Evolutionary conservation across 2,888 invertebrate species (phyloP), one percentile per base, ranked within the genome.

Genomic region (Lacanobia oleracea): DNA sequence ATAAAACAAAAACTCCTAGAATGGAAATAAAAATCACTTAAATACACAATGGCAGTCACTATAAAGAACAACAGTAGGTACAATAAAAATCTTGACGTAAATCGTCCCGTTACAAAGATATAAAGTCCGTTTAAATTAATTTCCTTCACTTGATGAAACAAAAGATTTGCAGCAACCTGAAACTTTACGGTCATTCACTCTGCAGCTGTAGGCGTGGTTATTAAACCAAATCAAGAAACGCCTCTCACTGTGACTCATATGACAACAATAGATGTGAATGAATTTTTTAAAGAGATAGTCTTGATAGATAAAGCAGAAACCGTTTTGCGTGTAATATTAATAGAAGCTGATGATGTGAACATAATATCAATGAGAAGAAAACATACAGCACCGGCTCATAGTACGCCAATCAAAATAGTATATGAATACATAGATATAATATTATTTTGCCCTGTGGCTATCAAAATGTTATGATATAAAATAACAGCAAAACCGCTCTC

Each of bases 181-280:
- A 85, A 79, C 73, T 77, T 51, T 56, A 66, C 75, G 86, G 88
- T 88, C 89, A 85, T 86, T 90, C 83, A 90, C 90, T 81, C 69
- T 72, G 54, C 62, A 79, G 75, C 14, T 69, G 86, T 88, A 79
- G 85, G 86, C 69, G 87, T 84, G 79, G 75, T 86, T 85, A 83
- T 83, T 83, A 83, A 81, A 82, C 82, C 75, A 87, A 89, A 87
- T 87, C 74, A 85, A 86, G 86, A 83, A 70, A 85, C 77, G 79
- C 78, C 62, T 85, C 84, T 77, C 77, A 80, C 73, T 82, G 60
- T 81, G 82, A 84, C 76, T 85, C 82, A 80, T 68, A 65, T 63
- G 65, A 75, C 65, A 85, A 86, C 83, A 88, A 88, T 86, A 78
- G 81, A 80, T 37, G 62, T 68, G 70, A 81, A 83, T 79, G 72